Conservation (phyloP, 2,113 vertebrate species). For the Nothobranchius kuhntae region DNA sequence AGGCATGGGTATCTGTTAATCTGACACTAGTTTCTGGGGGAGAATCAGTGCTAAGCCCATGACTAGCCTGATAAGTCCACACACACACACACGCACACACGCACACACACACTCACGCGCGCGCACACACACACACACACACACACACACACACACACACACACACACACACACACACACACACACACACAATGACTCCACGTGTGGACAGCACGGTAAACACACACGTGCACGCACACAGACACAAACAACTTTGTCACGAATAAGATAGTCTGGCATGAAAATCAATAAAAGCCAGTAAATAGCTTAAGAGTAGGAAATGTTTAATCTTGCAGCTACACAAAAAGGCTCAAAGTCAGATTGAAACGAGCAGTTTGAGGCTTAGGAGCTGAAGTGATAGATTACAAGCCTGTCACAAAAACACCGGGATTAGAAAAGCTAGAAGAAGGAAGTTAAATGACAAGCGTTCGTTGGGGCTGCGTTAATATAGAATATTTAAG, state of each 20-base stretch:
- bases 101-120: conserved; percentile 47
- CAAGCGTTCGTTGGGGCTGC: conserved; percentile 20
- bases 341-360: conserved; percentile 19
- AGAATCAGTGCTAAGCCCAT: conserved; percentile 78
- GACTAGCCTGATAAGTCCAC: conserved; percentile 78
- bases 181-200: conserved; percentile 61
- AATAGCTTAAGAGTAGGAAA: conserved; percentile 49
- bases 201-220: conserved; percentile 45
- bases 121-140: conserved; percentile 36
- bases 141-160: conserved; percentile 57
- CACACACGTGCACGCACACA: conserved; percentile 27
- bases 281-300: conserved; percentile 60
- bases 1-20: conserved; percentile 77
- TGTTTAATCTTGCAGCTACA: conserved; percentile 33
- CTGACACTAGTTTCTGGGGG: conserved; percentile 77
- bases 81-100: conserved; percentile 54
- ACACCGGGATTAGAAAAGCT: conserved; percentile 56
- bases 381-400: conserved; percentile 59
- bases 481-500: conserved; percentile 5
- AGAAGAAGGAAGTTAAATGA: conserved; percentile 7
- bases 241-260: conserved; percentile 25
- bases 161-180: conserved; percentile 57
- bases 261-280: conserved; percentile 29
- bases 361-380: conserved; percentile 39
- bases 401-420: conserved; percentile 57